Base-by-base conservation (phyloP, 2,113 vertebrate species). In the Siphamia tubifer region DNA sequence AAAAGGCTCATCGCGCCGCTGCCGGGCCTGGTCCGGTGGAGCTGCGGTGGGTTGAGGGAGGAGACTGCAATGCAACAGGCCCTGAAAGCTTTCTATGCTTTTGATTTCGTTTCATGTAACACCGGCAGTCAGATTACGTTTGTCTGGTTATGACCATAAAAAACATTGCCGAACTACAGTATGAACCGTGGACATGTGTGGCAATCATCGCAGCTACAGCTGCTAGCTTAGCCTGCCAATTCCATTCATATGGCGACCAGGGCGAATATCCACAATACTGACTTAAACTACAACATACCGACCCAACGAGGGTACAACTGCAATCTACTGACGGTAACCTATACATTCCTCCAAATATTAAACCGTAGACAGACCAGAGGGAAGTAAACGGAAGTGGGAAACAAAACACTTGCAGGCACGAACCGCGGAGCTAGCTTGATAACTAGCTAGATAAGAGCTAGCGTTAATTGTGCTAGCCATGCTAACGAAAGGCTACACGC, bases 171-270 rank as follows among this genome's bases (percentile, higher is more conserved):
- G 8, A 6, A 25, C 2, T 21, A 23, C 39, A 40, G 12, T 10
- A 28, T 23, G 20, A 43, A 34, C 35, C 23, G 9, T 44, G 23
- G 48, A 63, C 71, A 79, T 81, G 73, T 79, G 73, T 53, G 42
- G 38, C 31, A 35, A 61, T 23, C 52, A 39, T 12, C 35, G 1
- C 24, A 27, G 69, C 75, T 56, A 67, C 38, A 30, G 58, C 13
- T 32, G 71, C 67, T 86, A 87, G 76, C 82, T 23, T 79, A 77
- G 81, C 84, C 21, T 30, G 67, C 43, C 63, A 30, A 54, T 51
- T 40, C 77, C 86, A 87, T 89, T 89, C 84, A 85, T 79, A 83
- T 47, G 51, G 25, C 42, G 25, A 76, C 28, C 0, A 1, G 27
- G 40, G 48, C 17, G 13, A 55, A 43, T 32, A 28, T 24, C 27